Conservation (phyloP, 2,113 vertebrate species). For the Genyomyrus donnyi region DNA sequence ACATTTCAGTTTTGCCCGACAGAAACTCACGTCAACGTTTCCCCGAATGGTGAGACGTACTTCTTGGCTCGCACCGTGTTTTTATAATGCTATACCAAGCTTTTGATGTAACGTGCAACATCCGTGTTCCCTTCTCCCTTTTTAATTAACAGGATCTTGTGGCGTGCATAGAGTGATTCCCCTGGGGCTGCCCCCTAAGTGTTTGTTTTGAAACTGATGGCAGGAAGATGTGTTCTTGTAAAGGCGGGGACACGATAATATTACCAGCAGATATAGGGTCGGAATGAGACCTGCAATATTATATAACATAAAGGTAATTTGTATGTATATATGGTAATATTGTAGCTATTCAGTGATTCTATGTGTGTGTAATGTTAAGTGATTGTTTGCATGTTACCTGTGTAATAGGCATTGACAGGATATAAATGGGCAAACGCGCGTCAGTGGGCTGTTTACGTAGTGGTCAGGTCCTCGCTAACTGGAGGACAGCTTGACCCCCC, state of each 20-base stretch:
- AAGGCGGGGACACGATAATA: neutral
- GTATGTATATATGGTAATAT: neutral
- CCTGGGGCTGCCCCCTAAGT: neutral
- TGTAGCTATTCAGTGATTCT: neutral
- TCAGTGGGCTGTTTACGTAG: neutral
- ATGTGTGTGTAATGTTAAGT: neutral
- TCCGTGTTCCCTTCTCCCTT: neutral
- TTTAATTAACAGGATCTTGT: constrained; percentile 10
- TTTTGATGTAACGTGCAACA: neutral
- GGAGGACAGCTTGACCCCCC: neutral
- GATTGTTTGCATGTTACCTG: neutral
- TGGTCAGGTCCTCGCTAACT: neutral
- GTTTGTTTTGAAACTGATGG: constrained; percentile 11
- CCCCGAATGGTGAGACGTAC: neutral
- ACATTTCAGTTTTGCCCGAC: neutral
- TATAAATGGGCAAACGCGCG: neutral
- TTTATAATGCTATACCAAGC: neutral
- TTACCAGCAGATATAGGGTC: neutral
- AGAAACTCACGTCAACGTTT: too few species aligned
- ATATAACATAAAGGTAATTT: neutral
- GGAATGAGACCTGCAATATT: neutral
- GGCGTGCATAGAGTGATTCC: neutral
- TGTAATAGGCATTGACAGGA: neutral
- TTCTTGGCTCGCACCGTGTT: neutral
- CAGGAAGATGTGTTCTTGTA: neutral